Percentiles rank a stretch among this genome's conserved stretches.
Conservation (phyloP, 2,113 vertebrate species). For the Eulemur rufifrons region DNA sequence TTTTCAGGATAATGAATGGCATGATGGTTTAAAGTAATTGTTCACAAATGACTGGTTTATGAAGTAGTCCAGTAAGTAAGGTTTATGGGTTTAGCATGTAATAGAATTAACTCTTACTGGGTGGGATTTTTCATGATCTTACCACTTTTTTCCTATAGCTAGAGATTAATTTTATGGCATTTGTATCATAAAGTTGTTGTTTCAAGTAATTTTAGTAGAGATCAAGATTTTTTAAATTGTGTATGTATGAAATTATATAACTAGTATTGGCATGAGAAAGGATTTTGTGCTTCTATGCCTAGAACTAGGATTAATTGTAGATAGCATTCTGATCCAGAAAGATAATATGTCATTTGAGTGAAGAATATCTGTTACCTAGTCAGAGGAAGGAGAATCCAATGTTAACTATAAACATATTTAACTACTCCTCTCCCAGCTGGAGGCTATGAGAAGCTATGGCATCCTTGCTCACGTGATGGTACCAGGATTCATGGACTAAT, state of each 20-base stretch:
- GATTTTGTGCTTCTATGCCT: conserved; percentile 20
- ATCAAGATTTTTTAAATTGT: conserved; percentile 14
- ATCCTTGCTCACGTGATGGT: background rate
- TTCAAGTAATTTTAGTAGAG: conserved; percentile 17
- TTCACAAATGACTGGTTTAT: conserved; percentile 64
- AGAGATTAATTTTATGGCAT: background rate
- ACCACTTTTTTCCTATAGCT: background rate
- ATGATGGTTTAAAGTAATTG: conserved; percentile 66
- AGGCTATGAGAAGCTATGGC: background rate
- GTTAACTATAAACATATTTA: background rate
- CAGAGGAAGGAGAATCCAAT: background rate
- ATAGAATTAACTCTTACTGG: conserved; percentile 67
- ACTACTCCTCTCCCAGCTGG: background rate
- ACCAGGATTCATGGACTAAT: background rate
- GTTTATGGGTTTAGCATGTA: conserved; percentile 67
- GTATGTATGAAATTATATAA: background rate
- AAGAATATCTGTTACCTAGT: background rate
- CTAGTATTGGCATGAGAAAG: background rate
- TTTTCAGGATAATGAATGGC: conserved; percentile 51
- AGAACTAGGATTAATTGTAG: background rate
- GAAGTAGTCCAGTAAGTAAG: conserved; percentile 48
- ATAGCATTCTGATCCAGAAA: conserved; percentile 16
- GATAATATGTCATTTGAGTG: background rate
- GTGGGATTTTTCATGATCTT: conserved; percentile 14
- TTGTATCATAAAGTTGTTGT: conserved; percentile 22